phyloP scores from a whole-genome alignment of 2,113 vertebrate genomes.

The Oreochromis niloticus region DNA sequence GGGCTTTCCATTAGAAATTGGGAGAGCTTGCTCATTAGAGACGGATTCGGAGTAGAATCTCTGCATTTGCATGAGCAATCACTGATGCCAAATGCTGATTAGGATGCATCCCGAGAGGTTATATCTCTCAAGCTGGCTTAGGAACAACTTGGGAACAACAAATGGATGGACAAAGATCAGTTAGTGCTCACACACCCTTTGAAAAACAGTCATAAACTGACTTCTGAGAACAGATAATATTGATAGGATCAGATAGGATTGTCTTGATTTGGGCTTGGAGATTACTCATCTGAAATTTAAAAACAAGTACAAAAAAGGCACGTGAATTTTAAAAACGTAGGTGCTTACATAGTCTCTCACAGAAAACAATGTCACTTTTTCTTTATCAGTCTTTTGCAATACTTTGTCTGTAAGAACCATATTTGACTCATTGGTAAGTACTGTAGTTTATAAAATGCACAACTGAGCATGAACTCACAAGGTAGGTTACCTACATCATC shows the following conservation, averaged over 20 bases:
- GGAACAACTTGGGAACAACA: neutral
- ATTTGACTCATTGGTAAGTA: neutral
- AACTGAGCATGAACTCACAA: neutral
- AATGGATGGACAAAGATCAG: neutral
- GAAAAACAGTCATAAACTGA: neutral
- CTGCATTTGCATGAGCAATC: neutral
- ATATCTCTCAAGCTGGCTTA: neutral
- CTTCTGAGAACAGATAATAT: neutral
- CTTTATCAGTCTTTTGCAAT: neutral
- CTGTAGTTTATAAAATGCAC: neutral
- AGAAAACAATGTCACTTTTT: neutral
- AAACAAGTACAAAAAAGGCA: neutral
- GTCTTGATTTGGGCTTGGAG: neutral
- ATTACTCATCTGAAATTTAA: accelerated
- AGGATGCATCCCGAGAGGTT: neutral
- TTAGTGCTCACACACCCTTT: neutral
- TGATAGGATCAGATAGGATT: neutral
- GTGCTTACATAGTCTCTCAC: neutral
- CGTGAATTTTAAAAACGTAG: neutral
- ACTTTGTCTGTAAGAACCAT: neutral
- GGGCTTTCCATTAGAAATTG: too few relatives aligned
- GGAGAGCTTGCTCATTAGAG: too few relatives aligned
- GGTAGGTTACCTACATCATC: neutral
- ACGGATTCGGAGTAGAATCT: too few relatives aligned
- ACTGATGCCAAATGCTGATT: neutral